Percentiles rank a stretch among this genome's conserved stretches.
Conservation (phyloP, 1,140 invertebrate species). For the Ceratina calcarata region DNA sequence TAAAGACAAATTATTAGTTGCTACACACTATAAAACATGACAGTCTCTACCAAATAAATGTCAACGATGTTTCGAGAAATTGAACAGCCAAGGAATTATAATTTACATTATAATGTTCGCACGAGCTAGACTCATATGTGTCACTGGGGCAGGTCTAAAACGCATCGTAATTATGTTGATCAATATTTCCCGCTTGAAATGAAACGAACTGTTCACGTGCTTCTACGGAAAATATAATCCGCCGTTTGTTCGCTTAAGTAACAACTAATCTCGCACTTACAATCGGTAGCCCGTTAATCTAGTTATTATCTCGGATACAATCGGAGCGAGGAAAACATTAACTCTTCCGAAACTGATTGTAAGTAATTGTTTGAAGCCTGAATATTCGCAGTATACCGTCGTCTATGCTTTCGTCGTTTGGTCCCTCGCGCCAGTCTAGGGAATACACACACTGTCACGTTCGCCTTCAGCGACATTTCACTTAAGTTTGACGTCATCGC, state of each 20-base stretch:
- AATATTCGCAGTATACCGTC: not conserved
- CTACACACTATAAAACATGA: no score
- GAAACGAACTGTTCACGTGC: not conserved
- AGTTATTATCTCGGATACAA: not conserved
- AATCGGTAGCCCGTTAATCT: not conserved
- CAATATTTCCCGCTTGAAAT: not conserved
- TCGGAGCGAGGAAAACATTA: constrained; percentile 3
- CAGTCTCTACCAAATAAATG: no score
- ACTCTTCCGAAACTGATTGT: not conserved
- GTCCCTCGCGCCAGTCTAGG: not conserved
- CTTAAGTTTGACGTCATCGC: constrained; percentile 4
- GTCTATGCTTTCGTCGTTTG: constrained; percentile 28
- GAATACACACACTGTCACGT: not conserved
- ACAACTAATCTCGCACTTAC: not conserved
- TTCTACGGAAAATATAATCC: no score
- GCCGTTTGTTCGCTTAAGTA: not conserved
- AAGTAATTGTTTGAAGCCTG: constrained; percentile 19
- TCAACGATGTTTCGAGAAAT: no score
- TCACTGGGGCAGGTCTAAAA: no score
- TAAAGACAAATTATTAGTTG: no score
- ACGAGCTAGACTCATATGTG: no score
- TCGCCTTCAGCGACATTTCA: constrained; percentile 14
- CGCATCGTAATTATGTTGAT: not conserved
- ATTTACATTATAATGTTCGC: no score
- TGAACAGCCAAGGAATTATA: no score